Evolutionary conservation across 2,888 invertebrate species (phyloP).

Genomic region (Actias luna): DNA sequence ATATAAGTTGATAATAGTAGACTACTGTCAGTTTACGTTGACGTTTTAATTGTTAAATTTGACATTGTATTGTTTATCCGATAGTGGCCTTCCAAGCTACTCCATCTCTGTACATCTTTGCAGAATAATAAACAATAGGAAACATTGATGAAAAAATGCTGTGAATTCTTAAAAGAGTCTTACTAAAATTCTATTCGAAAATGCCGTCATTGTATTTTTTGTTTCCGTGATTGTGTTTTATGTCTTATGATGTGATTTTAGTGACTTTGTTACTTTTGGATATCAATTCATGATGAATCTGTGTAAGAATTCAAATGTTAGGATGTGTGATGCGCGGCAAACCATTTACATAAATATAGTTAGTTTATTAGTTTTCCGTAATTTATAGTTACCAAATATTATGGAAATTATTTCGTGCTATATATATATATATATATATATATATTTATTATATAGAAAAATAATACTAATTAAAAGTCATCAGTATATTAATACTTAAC

Average conservation of each 20-base stretch:
- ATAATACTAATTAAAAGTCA: too few relatives aligned
- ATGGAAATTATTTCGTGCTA: too few relatives aligned
- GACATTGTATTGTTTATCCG: neutral
- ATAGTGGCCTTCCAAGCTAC: neutral
- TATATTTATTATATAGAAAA: too few relatives aligned
- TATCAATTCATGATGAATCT: neutral
- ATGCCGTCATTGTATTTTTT: neutral
- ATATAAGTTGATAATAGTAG: neutral
- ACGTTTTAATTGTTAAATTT: neutral
- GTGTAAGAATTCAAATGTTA: neutral
- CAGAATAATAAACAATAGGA: conserved; percentile 7
- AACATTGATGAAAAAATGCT: neutral
- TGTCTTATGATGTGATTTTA: neutral
- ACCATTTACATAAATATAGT: neutral
- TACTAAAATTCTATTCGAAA: neutral
- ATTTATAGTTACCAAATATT: too few relatives aligned
- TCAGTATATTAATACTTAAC: too few relatives aligned
- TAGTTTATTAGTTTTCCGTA: neutral
- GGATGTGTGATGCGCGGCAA: neutral
- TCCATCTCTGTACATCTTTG: neutral
- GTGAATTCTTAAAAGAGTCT: neutral
- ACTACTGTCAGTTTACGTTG: neutral
- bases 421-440: too few relatives aligned
- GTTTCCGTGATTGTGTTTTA: neutral
- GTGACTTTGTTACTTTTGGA: neutral